Base-by-base conservation (phyloP, 1,140 invertebrate genomes). In the Plutomurus gul region DNA sequence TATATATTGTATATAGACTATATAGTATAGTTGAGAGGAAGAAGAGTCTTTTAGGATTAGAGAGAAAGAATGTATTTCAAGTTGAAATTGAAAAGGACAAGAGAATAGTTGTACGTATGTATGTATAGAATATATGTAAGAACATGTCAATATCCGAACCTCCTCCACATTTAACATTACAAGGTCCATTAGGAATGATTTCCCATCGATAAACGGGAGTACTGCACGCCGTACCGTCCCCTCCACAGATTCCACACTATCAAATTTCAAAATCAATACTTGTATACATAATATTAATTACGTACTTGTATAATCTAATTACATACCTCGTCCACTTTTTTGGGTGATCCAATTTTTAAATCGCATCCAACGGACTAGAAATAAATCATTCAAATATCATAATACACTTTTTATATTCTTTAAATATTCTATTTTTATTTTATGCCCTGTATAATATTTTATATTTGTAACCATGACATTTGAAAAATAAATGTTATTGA, bases 131-230 rank as follows among this genome's bases (percentile, higher is more conserved):
- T 20, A 30, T 43, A 6, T 1, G 2, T 43, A n/a, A n/a, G n/a
- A 13, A 1, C 2, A 43, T 10, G 1, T 4, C 7, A 10, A 43
- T 3, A 84, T 30, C 86, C 89, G 90, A 89, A 97, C 95, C 96
- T 89, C 95, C 95, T 79, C 96, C 95, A 88, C 96, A 97, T 51
- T 94, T 93, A 76, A 91, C 92, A 16, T 94, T 95, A 86, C 96
- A 98, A 40, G 92, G 88, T 3, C 92, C 94, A 81, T 92, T 91
- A 73, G 92, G 91, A 51, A 93, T 91, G 60, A 94, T 89, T 76
- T 92, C 90, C 95, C 96, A 97, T 82, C 93, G 91, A 88, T 95
- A 96, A 60, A 92, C 87, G 56, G 92, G 91, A 82, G 92, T 89
- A 1, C 90, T 89, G 87, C 94, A 95, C 56, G 92, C 91, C 73